Percentiles rank a stretch among this genome's conserved stretches.
These are phyloP conservation scores for Epinephelus cyanopodus DNA, from an alignment of 2,113 vertebrate genomes.

Conservation along the genomic window DNA sequence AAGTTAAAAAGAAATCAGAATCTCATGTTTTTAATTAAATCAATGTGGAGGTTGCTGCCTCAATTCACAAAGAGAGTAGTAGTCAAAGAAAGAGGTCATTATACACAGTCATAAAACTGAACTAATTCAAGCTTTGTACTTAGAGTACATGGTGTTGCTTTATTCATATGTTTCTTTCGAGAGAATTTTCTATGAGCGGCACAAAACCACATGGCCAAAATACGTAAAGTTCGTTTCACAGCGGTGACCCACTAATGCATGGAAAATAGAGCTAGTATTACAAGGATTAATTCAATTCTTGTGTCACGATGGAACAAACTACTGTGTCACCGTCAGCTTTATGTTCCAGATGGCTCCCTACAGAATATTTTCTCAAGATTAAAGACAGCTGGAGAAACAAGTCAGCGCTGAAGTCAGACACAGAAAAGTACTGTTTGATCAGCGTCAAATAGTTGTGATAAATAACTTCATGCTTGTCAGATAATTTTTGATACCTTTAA, in stretches of 20 bases:
- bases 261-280: not conserved
- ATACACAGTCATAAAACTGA: not conserved
- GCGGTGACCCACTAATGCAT: not conserved
- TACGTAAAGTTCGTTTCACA: not conserved
- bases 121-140: not conserved
- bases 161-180: not conserved
- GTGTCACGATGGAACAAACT: not conserved
- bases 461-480: not conserved
- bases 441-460: not conserved
- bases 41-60: not conserved
- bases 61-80: not conserved
- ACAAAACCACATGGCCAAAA: not conserved
- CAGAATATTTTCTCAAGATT: constrained; percentile 3
- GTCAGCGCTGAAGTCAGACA: not conserved
- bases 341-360: constrained; percentile 11
- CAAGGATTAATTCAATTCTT: not conserved
- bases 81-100: not conserved
- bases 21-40: not conserved
- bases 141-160: not conserved
- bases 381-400: constrained; percentile 20
- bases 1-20: not conserved
- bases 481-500: not conserved
- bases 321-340: not conserved
- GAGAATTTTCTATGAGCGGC: not conserved
- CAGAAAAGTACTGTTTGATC: not conserved